Percentiles rank a stretch among this genome's conserved stretches.
phyloP scores from a whole-genome alignment of 2,888 invertebrate species.

The Boloria euphrosyne region DNA sequence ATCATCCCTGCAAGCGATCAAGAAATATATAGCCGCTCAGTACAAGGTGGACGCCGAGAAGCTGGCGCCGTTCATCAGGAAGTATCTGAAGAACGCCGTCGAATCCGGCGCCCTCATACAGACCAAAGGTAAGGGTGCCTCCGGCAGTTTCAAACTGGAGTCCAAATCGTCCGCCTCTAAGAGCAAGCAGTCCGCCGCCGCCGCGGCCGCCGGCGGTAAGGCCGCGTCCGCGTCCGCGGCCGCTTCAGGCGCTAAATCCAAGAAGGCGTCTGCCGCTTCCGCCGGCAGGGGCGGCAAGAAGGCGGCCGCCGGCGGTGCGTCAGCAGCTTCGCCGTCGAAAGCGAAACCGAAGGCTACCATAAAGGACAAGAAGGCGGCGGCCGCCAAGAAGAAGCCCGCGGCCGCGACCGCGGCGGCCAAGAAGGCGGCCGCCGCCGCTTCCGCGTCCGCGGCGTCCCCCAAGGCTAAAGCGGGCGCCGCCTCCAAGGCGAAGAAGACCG shows the following conservation, averaged over 20 bases:
- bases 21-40: slow-evolving; percentile 83
- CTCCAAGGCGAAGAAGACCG: slow-evolving; percentile 48
- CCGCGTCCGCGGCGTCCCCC: slow-evolving; percentile 45
- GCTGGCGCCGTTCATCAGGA: slow-evolving; percentile 82
- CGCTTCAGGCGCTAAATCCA: slow-evolving; percentile 15
- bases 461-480: slow-evolving; percentile 38
- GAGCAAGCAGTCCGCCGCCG: slow-evolving; percentile 34
- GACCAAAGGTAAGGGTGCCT: slow-evolving; percentile 81
- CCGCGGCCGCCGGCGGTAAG: slow-evolving; percentile 43
- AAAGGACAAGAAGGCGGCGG: slow-evolving; percentile 49
- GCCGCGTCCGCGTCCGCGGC: slow-evolving; percentile 45
- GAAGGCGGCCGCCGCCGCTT: slow-evolving; percentile 39
- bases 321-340: slow-evolving; percentile 45
- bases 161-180: slow-evolving; percentile 47
- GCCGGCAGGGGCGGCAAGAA: slow-evolving; percentile 37
- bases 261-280: slow-evolving; percentile 42
- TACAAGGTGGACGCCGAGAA: slow-evolving; percentile 77
- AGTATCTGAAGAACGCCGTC: slow-evolving; percentile 80
- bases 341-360: slow-evolving; percentile 36
- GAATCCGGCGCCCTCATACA: slow-evolving; percentile 76
- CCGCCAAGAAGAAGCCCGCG: slow-evolving; percentile 49
- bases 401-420: slow-evolving; percentile 24
- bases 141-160: slow-evolving; percentile 71
- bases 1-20: slow-evolving; percentile 82
- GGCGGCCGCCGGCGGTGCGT: slow-evolving; percentile 39